These are phyloP conservation scores for Gnathochromis pfefferi DNA, from an alignment of 2,113 vertebrate species.

Conservation along the genomic window DNA sequence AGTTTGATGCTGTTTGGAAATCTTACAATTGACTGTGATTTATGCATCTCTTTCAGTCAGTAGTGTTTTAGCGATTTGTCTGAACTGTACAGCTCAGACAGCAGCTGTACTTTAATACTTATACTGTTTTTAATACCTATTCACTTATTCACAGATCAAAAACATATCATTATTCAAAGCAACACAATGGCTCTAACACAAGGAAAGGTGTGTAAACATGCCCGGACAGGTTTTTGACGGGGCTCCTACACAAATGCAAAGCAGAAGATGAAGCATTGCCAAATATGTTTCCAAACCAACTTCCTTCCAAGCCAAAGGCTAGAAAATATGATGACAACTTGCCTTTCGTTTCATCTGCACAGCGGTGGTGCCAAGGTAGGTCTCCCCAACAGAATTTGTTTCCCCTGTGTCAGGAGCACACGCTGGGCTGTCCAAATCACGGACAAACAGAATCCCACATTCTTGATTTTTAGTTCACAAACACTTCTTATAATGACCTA, in stretches of 20 bases:
- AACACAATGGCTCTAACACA: rapidly evolving
- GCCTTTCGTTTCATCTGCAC: neutral
- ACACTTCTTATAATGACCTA: neutral
- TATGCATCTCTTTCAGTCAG: neutral
- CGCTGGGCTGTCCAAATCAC: rapidly evolving
- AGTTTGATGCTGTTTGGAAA: neutral
- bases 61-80: neutral
- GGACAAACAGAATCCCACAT: rapidly evolving
- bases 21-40: neutral
- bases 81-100: neutral
- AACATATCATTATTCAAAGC: neutral
- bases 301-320: neutral
- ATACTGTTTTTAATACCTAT: rapidly evolving
- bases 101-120: neutral
- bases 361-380: neutral
- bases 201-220: neutral
- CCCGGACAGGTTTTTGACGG: rapidly evolving
- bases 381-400: rapidly evolving
- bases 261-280: neutral
- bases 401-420: neutral
- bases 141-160: neutral
- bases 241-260: rapidly evolving
- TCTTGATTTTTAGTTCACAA: neutral
- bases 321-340: neutral
- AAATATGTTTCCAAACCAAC: neutral